phyloP scores from a whole-genome alignment of 2,797 vertebrate species.

The Siniperca obscura region DNA sequence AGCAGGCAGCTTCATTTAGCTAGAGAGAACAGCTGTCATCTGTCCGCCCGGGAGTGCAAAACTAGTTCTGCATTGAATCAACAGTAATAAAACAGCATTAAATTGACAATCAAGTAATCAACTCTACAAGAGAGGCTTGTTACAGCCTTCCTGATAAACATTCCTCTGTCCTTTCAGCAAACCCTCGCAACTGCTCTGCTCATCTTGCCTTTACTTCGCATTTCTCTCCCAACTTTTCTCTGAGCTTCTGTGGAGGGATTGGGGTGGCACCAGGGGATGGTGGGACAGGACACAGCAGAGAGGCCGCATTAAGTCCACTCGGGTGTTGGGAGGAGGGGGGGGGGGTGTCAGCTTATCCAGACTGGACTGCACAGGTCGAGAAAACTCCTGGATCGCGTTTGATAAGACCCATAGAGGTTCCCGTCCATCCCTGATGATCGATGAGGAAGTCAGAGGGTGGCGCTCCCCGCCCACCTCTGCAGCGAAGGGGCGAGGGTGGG shows the following conservation, averaged over 20 bases:
- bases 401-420: conserved; percentile 74
- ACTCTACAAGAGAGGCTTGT: conserved; percentile 78
- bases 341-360: conserved; percentile 80
- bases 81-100: conserved; percentile 85
- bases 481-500: conserved; percentile 37
- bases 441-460: conserved; percentile 80
- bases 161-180: conserved; percentile 78
- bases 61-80: conserved; percentile 83
- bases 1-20: conserved; percentile 83
- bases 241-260: conserved; percentile 51
- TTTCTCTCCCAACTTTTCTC: conserved; percentile 55
- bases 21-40: conserved; percentile 68
- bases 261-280: conserved; percentile 48
- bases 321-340: conserved; percentile 27
- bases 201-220: conserved; percentile 55
- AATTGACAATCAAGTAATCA: conserved; percentile 85
- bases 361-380: conserved; percentile 86
- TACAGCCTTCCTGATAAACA: conserved; percentile 73
- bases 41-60: conserved; percentile 81
- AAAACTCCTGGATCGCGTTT: conserved; percentile 72
- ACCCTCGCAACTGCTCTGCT: conserved; percentile 64
- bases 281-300: conserved; percentile 54
- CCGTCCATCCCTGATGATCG: conserved; percentile 82
- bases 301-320: conserved; percentile 44
- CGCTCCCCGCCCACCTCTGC: conserved; percentile 50